Conservation (phyloP, 2,888 invertebrate genomes). For the Phalera bucephala region DNA sequence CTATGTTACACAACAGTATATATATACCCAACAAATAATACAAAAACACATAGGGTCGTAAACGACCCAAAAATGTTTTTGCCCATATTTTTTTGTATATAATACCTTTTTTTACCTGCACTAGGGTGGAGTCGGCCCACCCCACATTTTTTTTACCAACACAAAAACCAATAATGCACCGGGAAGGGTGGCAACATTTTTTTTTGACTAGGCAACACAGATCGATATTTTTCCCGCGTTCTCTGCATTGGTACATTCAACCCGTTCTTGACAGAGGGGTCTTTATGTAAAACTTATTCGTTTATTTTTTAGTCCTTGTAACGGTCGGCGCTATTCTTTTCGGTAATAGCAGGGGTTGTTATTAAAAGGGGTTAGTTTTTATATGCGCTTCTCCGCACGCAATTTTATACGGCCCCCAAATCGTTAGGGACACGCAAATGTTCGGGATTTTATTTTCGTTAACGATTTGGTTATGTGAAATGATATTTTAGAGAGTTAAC, state of each 20-base stretch:
- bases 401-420: constrained; percentile 59
- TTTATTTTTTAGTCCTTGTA: constrained; percentile 69
- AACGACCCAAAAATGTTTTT: constrained; percentile 30
- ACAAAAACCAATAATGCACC: constrained; percentile 67
- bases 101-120: constrained; percentile 64
- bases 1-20: constrained; percentile 4
- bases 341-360: constrained; percentile 63
- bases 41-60: constrained; percentile 9
- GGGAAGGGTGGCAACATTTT: constrained; percentile 70
- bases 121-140: constrained; percentile 65
- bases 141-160: constrained; percentile 62
- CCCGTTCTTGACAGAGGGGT: constrained; percentile 63
- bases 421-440: constrained; percentile 66
- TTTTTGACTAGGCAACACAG: constrained; percentile 50
- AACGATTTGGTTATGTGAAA: constrained; percentile 15
- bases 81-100: constrained; percentile 43
- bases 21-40: constrained; percentile 5
- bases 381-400: constrained; percentile 64
- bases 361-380: constrained; percentile 55
- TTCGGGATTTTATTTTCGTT: constrained; percentile 36
- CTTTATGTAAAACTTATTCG: constrained; percentile 75
- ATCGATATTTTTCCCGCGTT: constrained; percentile 74
- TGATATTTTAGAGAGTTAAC: too few relatives aligned
- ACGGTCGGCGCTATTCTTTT: constrained; percentile 75
- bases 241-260: constrained; percentile 56